phyloP scores from a whole-genome alignment of 2,113 vertebrate genomes.

The Platysteira castanea region DNA sequence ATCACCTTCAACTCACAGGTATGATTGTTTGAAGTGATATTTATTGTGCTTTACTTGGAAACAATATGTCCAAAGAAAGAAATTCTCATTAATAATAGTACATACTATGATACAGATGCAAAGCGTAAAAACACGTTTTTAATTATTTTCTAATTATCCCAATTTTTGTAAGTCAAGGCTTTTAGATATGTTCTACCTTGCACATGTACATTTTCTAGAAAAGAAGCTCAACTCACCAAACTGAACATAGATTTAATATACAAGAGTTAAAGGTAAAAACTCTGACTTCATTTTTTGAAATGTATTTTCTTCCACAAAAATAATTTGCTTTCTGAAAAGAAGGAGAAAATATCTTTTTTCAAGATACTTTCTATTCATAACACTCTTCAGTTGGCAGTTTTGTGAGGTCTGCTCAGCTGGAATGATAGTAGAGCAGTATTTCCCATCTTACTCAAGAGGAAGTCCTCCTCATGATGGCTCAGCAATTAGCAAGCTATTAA shows the following conservation, averaged over 20 bases:
- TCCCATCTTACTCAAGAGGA: not conserved
- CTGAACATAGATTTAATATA: not conserved
- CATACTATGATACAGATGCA: not conserved
- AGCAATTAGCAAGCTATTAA: conserved; percentile 1
- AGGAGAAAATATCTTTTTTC: not conserved
- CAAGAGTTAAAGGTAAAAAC: not conserved
- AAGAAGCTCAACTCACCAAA: not conserved
- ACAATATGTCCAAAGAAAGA: not conserved
- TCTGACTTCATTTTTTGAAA: not conserved
- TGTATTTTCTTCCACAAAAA: not conserved
- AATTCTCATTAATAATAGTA: not conserved
- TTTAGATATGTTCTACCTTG: not conserved
- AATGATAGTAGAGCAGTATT: not conserved
- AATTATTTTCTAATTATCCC: not conserved
- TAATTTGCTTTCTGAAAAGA: not conserved
- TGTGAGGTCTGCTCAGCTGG: not conserved
- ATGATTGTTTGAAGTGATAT: not conserved
- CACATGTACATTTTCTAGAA: not conserved
- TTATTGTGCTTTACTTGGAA: not conserved
- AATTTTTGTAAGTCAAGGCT: not conserved
- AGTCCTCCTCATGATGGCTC: not conserved
- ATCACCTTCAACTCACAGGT: not conserved
- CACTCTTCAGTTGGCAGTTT: not conserved
- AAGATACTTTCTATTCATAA: not conserved
- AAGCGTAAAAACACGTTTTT: not conserved